Percentiles rank a stretch among this genome's conserved stretches.
Evolutionary conservation across 2,888 invertebrate genomes (phyloP).

Genomic region (Tipula helvola): DNA sequence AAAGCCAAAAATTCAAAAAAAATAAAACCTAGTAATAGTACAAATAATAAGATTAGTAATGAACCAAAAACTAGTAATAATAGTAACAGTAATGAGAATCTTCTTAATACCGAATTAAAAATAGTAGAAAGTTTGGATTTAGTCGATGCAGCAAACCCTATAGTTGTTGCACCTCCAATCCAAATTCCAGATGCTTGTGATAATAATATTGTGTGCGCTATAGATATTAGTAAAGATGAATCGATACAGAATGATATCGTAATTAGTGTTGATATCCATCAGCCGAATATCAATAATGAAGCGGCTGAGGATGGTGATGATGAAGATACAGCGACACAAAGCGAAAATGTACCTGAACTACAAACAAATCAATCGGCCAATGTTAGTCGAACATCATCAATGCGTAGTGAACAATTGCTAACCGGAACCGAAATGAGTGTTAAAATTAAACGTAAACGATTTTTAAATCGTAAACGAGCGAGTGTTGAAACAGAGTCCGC

Average conservation of each 20-base stretch:
- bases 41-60: neutral
- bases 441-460: conserved; percentile 4
- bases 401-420: neutral
- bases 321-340: neutral
- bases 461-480: neutral
- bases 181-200: neutral
- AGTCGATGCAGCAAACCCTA: neutral
- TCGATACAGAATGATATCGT: neutral
- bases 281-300: neutral
- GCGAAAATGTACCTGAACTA: neutral
- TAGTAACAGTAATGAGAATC: neutral
- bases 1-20: neutral
- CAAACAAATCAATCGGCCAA: neutral
- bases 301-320: neutral
- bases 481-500: neutral
- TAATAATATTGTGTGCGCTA: neutral
- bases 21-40: neutral
- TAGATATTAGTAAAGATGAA: neutral
- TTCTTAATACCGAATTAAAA: neutral
- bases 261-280: neutral
- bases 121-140: neutral
- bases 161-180: neutral
- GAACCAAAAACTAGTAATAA: neutral
- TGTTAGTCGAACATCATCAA: neutral
- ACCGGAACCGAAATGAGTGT: conserved; percentile 7